Base-by-base conservation (phyloP, 1,140 invertebrate genomes). In the Drosophila eugracilis region DNA sequence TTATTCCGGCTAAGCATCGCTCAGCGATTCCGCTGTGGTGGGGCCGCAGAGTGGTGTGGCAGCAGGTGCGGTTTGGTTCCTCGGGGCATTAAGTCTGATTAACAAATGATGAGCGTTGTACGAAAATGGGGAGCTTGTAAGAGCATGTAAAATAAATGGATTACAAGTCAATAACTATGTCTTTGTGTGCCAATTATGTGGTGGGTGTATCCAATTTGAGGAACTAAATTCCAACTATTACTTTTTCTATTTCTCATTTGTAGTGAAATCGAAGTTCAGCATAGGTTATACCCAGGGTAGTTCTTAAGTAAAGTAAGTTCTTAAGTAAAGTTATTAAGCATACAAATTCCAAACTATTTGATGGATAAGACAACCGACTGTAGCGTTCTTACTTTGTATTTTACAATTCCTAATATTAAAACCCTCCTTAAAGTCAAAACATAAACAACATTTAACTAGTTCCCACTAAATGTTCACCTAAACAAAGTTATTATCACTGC, bases 1-100 rank as follows among this genome's bases (percentile, higher is more conserved):
- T 88, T 88, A 75, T 88, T 74, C 54, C 53, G 28, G 69, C 57
- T 70, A 63, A 75, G 14, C 45, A 59, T 44, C 47, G 36, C 45
- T 22, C 54, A 44, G 53, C 45, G 19, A 54, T 34, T 60, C 44
- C 21, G 12, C 36, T 30, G 28, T 34, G 59, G 44, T 52, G 60
- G 26, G 34, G 52, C 53, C 48, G 30, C 30, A 26, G 52, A 66
- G 54, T 57, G 72, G 69, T 52, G 49, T 32, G 57, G 39, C 28
- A 34, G 73, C 73, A 76, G 74, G 74, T 76, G 74, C 55, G 49
- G 28, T 47, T 41, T 22, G 42, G 22, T 52, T 30, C n/a, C n/a
- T 42, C 12, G 14, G 48, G 50, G 37, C 53, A 42, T 71, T 79
- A 79, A 65, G 54, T 57, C 44, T 53, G 54, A 66, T 80, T 79